phyloP scores from a whole-genome alignment of 2,888 invertebrate genomes.

The Leptothorax acervorum region DNA sequence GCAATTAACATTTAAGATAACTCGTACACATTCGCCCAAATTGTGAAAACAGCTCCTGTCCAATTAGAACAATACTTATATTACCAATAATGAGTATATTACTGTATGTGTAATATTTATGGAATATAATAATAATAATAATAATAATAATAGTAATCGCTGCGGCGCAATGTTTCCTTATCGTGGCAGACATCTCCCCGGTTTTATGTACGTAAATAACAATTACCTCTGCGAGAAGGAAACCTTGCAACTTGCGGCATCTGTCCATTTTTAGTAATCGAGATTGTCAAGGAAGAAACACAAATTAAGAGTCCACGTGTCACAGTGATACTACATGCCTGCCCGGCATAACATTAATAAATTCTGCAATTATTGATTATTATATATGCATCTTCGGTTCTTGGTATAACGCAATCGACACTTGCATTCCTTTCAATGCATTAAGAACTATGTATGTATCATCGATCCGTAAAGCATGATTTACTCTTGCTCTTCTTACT shows the following conservation, averaged over 20 bases:
- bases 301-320: slow-evolving; percentile 73
- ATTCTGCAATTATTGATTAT: slow-evolving; percentile 68
- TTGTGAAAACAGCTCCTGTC: slow-evolving; percentile 81
- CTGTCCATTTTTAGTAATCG: slow-evolving; percentile 81
- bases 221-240: slow-evolving; percentile 60
- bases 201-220: slow-evolving; percentile 25
- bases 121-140: slow-evolving; percentile 77
- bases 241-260: slow-evolving; percentile 72
- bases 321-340: slow-evolving; percentile 75
- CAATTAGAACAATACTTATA: slow-evolving; percentile 84
- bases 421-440: slow-evolving; percentile 23
- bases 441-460: neutral
- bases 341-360: slow-evolving; percentile 74
- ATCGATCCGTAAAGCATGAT: neutral
- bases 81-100: slow-evolving; percentile 79
- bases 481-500: neutral
- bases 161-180: slow-evolving; percentile 75
- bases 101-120: slow-evolving; percentile 83
- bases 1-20: slow-evolving; percentile 59
- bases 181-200: slow-evolving; percentile 49
- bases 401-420: slow-evolving; percentile 7
- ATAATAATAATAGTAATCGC: slow-evolving; percentile 73
- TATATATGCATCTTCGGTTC: slow-evolving; percentile 36
- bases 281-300: slow-evolving; percentile 71
- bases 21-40: slow-evolving; percentile 63